These are phyloP conservation scores for Varecia variegata DNA, from an alignment of 2,797 vertebrate genomes.

Conservation along the genomic window DNA sequence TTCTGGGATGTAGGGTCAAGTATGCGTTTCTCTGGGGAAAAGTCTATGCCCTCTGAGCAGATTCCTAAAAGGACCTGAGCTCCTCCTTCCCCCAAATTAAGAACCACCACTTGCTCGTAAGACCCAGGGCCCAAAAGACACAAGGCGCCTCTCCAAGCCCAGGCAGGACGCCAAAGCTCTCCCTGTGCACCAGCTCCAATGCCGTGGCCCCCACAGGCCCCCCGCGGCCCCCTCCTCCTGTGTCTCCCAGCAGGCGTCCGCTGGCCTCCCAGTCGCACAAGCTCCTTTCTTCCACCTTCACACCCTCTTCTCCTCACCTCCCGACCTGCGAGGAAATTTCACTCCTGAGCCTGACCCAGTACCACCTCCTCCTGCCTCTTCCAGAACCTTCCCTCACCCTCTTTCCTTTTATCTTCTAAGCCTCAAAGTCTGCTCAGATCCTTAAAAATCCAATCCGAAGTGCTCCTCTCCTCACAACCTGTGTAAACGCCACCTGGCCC, in stretches of 20 bases:
- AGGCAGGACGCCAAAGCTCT: neutral
- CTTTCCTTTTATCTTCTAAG: neutral
- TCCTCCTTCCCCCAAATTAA: neutral
- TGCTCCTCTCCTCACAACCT: neutral
- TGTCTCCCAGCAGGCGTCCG: neutral
- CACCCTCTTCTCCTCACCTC: neutral
- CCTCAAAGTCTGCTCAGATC: neutral
- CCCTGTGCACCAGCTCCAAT: neutral
- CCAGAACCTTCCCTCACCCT: neutral
- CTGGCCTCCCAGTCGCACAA: neutral
- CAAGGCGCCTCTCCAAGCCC: neutral
- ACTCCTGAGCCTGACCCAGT: neutral
- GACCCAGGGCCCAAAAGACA: neutral
- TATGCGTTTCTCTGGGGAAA: neutral
- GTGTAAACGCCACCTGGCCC: neutral
- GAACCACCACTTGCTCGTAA: neutral
- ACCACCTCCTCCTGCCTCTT: neutral
- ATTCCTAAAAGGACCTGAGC: neutral
- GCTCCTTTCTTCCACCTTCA: neutral
- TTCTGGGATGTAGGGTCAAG: neutral
- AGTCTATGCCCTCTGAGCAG: neutral
- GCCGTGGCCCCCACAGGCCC: rapidly evolving
- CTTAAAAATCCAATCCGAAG: neutral
- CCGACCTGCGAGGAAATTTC: neutral
- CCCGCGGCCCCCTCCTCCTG: neutral